Percentiles rank a stretch among this genome's conserved stretches.
These are phyloP conservation scores for Mythimna albipuncta DNA, from an alignment of 2,888 invertebrate genomes.

Conservation along the genomic window DNA sequence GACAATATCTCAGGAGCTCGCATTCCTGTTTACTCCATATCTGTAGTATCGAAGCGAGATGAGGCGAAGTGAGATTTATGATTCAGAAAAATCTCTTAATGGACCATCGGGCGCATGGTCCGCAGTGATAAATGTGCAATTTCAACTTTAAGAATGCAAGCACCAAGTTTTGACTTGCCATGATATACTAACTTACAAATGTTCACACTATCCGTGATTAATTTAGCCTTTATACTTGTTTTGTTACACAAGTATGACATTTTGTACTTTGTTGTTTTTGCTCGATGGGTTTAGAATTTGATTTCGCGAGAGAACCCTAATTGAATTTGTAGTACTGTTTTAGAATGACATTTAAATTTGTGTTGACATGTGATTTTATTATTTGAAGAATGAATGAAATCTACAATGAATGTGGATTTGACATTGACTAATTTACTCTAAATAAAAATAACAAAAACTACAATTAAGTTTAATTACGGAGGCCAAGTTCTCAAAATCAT, in stretches of 20 bases:
- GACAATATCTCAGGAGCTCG: conserved; percentile 69
- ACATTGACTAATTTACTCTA: not conserved
- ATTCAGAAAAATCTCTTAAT: conserved; percentile 90
- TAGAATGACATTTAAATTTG: conserved; percentile 23
- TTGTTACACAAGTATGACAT: conserved; percentile 42
- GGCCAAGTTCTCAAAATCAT: conserved; percentile 9
- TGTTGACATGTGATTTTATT: not conserved
- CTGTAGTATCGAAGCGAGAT: conserved; percentile 86
- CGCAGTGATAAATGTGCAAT: conserved; percentile 89
- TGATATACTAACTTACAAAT: conserved; percentile 86
- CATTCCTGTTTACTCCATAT: conserved; percentile 83
- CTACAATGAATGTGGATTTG: no score
- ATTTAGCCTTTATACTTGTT: conserved; percentile 60
- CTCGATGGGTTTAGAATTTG: conserved; percentile 22
- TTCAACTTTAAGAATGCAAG: conserved; percentile 88
- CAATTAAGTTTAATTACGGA: conserved; percentile 8
- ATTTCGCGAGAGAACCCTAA: conserved; percentile 30
- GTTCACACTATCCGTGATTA: conserved; percentile 77
- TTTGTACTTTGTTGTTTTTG: conserved; percentile 12
- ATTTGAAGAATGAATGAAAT: not conserved
- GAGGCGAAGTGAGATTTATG: conserved; percentile 90
- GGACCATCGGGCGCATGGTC: conserved; percentile 87
- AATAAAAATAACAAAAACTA: not conserved
- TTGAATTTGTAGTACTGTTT: conserved; percentile 14
- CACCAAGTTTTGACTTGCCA: conserved; percentile 87